These are phyloP conservation scores for Cerastoderma edule DNA, from an alignment of 2,888 invertebrate genomes.

Conservation along the genomic window DNA sequence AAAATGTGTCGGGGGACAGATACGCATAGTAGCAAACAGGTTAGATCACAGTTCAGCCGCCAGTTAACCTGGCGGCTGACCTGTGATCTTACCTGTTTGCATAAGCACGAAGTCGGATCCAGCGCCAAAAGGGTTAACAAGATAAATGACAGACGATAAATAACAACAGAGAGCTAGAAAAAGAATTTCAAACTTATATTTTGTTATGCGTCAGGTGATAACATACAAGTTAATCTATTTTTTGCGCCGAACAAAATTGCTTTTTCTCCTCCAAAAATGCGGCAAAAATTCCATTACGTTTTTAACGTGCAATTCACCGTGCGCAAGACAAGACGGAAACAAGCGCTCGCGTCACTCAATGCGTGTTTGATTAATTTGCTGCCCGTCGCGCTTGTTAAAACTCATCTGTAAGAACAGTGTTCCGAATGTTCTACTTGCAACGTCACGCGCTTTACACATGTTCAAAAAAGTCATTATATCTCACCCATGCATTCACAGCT, in stretches of 20 bases:
- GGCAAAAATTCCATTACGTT: conserved; percentile 34
- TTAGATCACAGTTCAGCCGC: too few species aligned
- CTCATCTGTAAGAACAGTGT: conserved; percentile 20
- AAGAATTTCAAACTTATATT: conserved; percentile 28
- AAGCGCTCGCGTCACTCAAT: conserved; percentile 47
- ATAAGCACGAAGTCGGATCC: too few species aligned
- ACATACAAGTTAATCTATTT: conserved; percentile 52
- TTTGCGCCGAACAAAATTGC: conserved; percentile 30
- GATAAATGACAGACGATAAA: conserved; percentile 21
- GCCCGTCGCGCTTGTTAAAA: conserved; percentile 45
- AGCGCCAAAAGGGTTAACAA: too few species aligned
- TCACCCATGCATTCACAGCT: conserved; percentile 22
- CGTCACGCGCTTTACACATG: conserved; percentile 23
- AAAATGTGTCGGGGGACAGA: too few species aligned
- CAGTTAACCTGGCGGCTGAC: too few species aligned
- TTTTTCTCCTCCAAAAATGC: conserved; percentile 31
- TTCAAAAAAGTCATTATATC: conserved; percentile 18
- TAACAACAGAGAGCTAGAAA: conserved; percentile 5
- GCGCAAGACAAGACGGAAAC: conserved; percentile 16
- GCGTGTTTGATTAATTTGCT: conserved; percentile 49
- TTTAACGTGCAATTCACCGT: conserved; percentile 13
- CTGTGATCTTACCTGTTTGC: too few species aligned
- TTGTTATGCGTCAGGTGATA: conserved; percentile 53
- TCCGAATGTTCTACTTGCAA: conserved; percentile 20
- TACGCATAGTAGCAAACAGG: too few species aligned